phyloP scores from a whole-genome alignment of 2,113 vertebrate species.

The human region DNA sequence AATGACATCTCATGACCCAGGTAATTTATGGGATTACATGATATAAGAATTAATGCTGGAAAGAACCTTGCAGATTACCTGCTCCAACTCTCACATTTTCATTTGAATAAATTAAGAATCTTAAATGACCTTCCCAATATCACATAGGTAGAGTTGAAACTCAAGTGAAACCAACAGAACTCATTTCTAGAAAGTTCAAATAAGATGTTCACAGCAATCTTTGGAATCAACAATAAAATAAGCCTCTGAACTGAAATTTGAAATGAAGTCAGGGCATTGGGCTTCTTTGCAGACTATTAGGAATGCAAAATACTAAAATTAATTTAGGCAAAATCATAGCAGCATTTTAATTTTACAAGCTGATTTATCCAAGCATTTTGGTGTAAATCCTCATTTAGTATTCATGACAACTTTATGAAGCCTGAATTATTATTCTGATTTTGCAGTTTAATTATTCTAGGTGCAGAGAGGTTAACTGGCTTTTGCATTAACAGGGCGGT shows the following conservation, averaged over 20 bases:
- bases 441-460: constrained; percentile 37
- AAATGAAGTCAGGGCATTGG: not conserved
- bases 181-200: not conserved
- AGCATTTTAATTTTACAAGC: constrained; percentile 40
- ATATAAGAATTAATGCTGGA: not conserved
- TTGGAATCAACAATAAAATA: not conserved
- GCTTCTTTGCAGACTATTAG: not conserved
- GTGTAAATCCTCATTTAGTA: constrained; percentile 44
- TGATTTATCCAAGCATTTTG: constrained; percentile 10
- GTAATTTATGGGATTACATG: not conserved
- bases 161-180: not conserved
- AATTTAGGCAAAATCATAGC: constrained; percentile 34
- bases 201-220: not conserved
- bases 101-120: not conserved
- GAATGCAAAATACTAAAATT: not conserved
- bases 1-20: not conserved
- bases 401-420: constrained; percentile 1
- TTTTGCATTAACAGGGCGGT: not conserved
- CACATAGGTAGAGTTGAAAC: not conserved
- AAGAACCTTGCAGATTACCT: not conserved
- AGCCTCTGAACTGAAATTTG: not conserved
- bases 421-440: not conserved
- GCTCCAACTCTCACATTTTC: not conserved
- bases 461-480: not conserved
- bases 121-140: not conserved